Base-by-base conservation (phyloP, 2,113 vertebrate species). In the Corydoras sp. region DNA sequence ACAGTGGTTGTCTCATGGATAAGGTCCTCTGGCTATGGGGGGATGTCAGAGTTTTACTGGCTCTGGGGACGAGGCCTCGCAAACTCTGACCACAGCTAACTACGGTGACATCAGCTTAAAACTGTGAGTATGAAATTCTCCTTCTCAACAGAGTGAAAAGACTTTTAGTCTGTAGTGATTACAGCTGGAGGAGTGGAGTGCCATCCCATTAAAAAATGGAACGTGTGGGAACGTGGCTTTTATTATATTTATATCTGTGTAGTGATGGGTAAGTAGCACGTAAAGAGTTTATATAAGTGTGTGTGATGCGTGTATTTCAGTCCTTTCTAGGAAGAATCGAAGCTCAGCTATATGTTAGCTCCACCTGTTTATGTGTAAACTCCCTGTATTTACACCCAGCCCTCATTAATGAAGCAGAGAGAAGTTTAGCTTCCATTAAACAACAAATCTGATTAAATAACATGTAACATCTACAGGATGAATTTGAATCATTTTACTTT, bases 281-380 rank as follows among this genome's bases (percentile, higher is more conserved):
- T 14, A 29, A 63, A 32, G 43, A 69, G 63, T 65, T 18, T 24
- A 73, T 71, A 76, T 71, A 66, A 59, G 62, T 61, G 50, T 71
- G 43, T 74, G 78, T 76, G n/a, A n/a, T n/a, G n/a, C n/a, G n/a
- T n/a, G n/a, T n/a, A 74, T 78, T 80, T 81, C 74, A 83, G 74
- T 79, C 2, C 32, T 76, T 78, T 15, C 18, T 83, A 84, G 85
- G 84, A 83, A 81, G 86, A 85, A 80, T 10, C 4, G 8, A 54
- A 56, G 54, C 54, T 77, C 65, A 13, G 61, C n/a, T 13, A 54
- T 12, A 12, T 51, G 14, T 61, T 54, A 62, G 29, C 64, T 10
- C 29, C 62, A 66, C 74, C 50, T 68, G 77, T 70, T 73, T 73
- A 73, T 76, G 30, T 49, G 48, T 70, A 76, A 79, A 73, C 65